Evolutionary conservation across 2,113 vertebrate species (phyloP), one percentile per base, ranked within the genome.

Genomic region (Poecile atricapillus): DNA sequence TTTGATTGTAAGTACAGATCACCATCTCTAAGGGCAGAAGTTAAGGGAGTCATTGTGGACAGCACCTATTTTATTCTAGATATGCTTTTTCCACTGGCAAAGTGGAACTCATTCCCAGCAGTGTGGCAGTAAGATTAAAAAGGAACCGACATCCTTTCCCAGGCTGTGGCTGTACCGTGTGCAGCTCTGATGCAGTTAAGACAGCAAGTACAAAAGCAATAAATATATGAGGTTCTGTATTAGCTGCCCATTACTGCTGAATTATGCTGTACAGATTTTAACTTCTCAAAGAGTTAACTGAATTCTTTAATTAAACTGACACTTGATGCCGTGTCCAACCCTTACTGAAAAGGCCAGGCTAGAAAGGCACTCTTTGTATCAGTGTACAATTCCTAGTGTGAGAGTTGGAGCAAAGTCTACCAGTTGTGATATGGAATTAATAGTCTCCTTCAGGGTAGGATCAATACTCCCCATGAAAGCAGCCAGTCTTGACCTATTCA

Each of bases 291-390:
- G 64, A 65, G 69, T 50, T 53, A 69, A 83, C 0, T 52, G 49
- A 92, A 83, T 79, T 82, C 65, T 33, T 83, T 52, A 82, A 63
- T 78, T 68, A 64, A 90, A 79, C 58, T 85, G 91, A 90, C 53
- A 75, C 82, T 85, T 71, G 50, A 50, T 44, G 74, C 73, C 67
- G 8, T 30, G 43, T 81, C 88, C 55, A 91, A 27, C 87, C 87
- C 83, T 85, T 33, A 20, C 35, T 86, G 74, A 55, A 82, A 91
- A 30, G 58, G 79, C 84, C 17, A 89, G 92, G 52, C 79, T 93
- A 89, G 91, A 94, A 97, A 97, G 94, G 93, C 93, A 96, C 97
- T 87, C 87, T 79, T 55, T 43, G 20, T 35, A 94, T 55, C 86
- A 76, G 76, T 4, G 3, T 31, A 22, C 59, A 63, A 18, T 30